Conservation (phyloP, 2,113 vertebrate genomes). For the Nesogale talazaci region DNA sequence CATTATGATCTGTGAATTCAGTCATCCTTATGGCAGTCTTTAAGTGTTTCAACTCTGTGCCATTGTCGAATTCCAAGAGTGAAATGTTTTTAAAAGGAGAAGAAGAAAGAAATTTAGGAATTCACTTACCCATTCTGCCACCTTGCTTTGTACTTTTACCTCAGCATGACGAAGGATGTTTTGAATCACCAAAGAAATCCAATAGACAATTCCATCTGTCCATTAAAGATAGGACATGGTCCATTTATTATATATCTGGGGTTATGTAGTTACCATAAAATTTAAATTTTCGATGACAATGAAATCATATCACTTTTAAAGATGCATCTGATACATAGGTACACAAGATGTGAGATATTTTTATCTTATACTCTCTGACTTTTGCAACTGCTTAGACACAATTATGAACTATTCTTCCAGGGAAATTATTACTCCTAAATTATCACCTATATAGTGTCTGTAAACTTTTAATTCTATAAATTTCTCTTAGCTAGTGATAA, state of each 20-base stretch:
- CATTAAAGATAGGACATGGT: constrained; percentile 76
- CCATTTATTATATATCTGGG: constrained; percentile 29
- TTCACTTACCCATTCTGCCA: constrained; percentile 91
- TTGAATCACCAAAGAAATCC: constrained; percentile 87
- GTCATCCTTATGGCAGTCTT: neutral
- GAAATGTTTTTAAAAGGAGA: neutral
- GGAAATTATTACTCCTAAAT: neutral
- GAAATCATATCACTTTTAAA: constrained; percentile 50
- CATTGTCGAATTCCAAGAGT: neutral
- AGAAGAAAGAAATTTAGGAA: neutral
- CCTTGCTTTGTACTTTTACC: constrained; percentile 83
- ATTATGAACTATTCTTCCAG: neutral
- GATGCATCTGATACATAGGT: neutral
- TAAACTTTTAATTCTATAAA: neutral
- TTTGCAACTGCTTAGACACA: constrained; percentile 2
- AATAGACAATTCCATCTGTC: constrained; percentile 93
- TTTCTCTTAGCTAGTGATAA: neutral
- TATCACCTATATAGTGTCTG: neutral
- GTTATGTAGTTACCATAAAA: neutral
- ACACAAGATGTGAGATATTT: neutral
- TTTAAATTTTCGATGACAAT: neutral
- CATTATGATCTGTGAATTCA: neutral
- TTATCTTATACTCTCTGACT: neutral
- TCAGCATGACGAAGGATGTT: constrained; percentile 73
- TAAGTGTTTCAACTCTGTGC: neutral